Conservation (phyloP, 1,140 invertebrate genomes). For the Drosophila arawakana region DNA sequence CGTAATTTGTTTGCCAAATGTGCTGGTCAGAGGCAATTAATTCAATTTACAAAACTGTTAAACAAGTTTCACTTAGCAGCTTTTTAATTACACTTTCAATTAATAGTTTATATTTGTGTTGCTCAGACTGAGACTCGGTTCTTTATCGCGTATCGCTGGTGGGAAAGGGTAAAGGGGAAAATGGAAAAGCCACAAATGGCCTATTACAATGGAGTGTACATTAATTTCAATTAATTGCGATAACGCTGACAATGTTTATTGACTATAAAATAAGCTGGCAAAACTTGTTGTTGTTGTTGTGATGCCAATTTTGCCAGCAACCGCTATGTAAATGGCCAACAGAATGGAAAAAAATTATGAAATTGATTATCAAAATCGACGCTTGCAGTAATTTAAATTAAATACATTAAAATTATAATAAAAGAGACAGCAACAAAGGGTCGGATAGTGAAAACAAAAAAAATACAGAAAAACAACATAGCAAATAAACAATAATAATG, state of each 20-base stretch:
- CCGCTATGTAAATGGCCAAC: constrained; percentile 52
- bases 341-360: constrained; percentile 50
- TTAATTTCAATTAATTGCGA: constrained; percentile 75
- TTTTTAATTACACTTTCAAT: constrained; percentile 37
- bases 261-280: constrained; percentile 66
- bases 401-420: constrained; percentile 72
- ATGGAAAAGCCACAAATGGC: constrained; percentile 43
- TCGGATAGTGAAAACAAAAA: neutral
- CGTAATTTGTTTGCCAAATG: constrained; percentile 31
- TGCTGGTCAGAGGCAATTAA: constrained; percentile 37
- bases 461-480: constrained; percentile 14
- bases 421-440: constrained; percentile 30
- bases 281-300: too few relatives aligned
- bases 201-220: constrained; percentile 49
- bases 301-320: constrained; percentile 21
- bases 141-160: neutral
- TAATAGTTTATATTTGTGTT: constrained; percentile 31
- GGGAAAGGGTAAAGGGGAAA: neutral
- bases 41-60: constrained; percentile 28
- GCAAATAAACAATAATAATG: constrained; percentile 68
- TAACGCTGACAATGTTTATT: constrained; percentile 70
- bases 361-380: constrained; percentile 55
- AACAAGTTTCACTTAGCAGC: constrained; percentile 24
- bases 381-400: constrained; percentile 75
- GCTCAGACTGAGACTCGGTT: neutral